These are phyloP conservation scores for Zeuzera pyrina DNA, from an alignment of 2,888 invertebrate species.

Conservation along the genomic window DNA sequence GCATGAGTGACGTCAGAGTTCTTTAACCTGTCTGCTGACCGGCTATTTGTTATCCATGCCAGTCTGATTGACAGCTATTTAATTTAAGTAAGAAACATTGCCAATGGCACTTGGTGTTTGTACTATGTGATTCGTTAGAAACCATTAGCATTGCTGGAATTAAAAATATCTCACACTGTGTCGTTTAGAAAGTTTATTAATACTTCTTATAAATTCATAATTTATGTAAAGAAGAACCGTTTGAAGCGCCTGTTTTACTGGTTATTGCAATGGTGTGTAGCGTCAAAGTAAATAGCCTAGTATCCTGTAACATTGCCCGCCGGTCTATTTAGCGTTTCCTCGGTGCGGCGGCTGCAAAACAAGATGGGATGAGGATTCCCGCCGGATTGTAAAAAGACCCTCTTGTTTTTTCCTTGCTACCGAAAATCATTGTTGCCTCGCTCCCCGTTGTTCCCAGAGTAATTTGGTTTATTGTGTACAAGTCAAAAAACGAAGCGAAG, in stretches of 20 bases:
- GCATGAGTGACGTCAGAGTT: constrained; percentile 37
- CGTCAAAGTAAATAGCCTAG: constrained; percentile 41
- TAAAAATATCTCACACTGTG: no score
- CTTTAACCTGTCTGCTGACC: constrained; percentile 42
- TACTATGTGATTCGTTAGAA: no score
- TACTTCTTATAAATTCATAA: no score
- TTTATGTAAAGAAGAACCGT: no score
- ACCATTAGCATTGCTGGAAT: no score
- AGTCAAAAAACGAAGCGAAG: constrained; percentile 37
- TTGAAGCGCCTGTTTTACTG: no score
- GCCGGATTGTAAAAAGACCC: constrained; percentile 53
- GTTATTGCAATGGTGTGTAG: constrained; percentile 23
- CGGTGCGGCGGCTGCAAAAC: constrained; percentile 29
- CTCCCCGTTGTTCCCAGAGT: constrained; percentile 45
- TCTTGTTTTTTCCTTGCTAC: constrained; percentile 57
- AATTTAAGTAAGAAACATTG: constrained; percentile 24
- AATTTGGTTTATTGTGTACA: constrained; percentile 59
- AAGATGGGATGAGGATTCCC: constrained; percentile 50
- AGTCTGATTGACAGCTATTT: constrained; percentile 19
- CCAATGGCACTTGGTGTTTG: no score
- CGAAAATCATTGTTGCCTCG: constrained; percentile 55
- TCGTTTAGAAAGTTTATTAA: no score
- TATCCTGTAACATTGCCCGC: constrained; percentile 44
- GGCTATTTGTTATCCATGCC: constrained; percentile 23
- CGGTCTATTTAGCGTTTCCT: constrained; percentile 30